phyloP scores from a whole-genome alignment of 1,140 invertebrate species.

The Cydia strobilella region DNA sequence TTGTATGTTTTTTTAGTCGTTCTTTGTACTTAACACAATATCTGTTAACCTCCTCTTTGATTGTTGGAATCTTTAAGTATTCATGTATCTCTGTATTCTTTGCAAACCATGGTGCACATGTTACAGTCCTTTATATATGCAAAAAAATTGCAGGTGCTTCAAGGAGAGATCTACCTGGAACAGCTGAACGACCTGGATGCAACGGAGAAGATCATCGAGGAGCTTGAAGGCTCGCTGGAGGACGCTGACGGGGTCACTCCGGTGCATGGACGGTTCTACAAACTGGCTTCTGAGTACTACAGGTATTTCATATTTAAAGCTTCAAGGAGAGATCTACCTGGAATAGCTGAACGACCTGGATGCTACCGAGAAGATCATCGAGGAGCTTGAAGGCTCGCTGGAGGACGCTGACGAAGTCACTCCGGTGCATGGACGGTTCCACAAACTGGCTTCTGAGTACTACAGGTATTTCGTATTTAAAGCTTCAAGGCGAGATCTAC shows the following conservation, averaged over 20 bases:
- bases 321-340: conserved; percentile 92
- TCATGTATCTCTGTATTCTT: too few species aligned
- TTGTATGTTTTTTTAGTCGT: too few species aligned
- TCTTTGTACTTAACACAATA: too few species aligned
- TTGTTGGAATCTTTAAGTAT: too few species aligned
- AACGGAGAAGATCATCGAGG: conserved; percentile 94
- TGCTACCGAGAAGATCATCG: conserved; percentile 93
- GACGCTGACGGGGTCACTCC: conserved; percentile 94
- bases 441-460: conserved; percentile 95
- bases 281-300: conserved; percentile 95
- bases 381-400: conserved; percentile 92
- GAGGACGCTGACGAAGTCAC: conserved; percentile 96
- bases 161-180: conserved; percentile 92
- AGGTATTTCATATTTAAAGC: conserved; percentile 75
- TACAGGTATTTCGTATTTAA: too few species aligned
- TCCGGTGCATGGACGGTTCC: conserved; percentile 96
- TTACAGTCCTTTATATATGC: too few species aligned
- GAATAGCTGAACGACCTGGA: conserved; percentile 91
- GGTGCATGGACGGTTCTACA: conserved; percentile 97
- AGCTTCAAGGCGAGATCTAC: conserved; percentile 91
- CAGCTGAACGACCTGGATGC: conserved; percentile 90
- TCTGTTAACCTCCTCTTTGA: too few species aligned
- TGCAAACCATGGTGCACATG: too few species aligned
- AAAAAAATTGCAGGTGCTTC: conserved; percentile 89
- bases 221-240: conserved; percentile 92